Evolutionary conservation across 1,140 invertebrate species (phyloP), one percentile per base, ranked within the genome.

Genomic region (Panagrolaimus sp.): DNA sequence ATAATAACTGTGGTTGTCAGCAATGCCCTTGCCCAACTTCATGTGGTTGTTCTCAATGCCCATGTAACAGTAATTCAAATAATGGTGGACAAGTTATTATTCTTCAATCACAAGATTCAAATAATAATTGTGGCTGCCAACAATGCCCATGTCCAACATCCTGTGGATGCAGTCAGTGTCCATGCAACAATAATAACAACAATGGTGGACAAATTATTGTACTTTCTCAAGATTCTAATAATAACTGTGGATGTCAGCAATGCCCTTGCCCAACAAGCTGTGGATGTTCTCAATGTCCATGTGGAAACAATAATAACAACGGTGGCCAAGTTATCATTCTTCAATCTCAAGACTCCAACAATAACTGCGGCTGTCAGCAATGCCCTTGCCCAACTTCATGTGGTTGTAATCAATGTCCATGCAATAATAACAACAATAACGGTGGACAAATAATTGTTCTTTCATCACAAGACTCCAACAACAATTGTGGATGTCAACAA

Each of bases 31-130:
- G 51, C 4, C 51, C 51, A 27, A 57, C 51, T 23, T n/a, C 13
- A 13, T 57, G 51, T 20, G 51, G 51, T 13, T 57, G 51, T 57
- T 57, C 51, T 13, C 51, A 57, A 16, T 57, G 51, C 51, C 51
- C 51, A 9, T 57, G 51, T 13, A 27, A 27, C 7, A 25, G 9
- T 1, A 57, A 57, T 20, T 20, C n/a, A 11, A 57, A 57, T 16
- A 57, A 57, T 23, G 51, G 51, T 57, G 51, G 51, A 1, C 51
- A 57, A 27, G 20, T 57, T 25, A 57, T 57, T 16, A 16, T 57
- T 57, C 9, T 57, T 11, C n/a, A n/a, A n/a, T 11, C 11, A 3
- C 51, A 57, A 27, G 51, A 57, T 57, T 13, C 51, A 5, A 20
- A n/a, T 4, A 57, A 20, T 27, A 57, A 57, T 27, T 57, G 51